Conservation (phyloP, 2,797 vertebrate genomes). For the Ambastaia sidthimunki region DNA sequence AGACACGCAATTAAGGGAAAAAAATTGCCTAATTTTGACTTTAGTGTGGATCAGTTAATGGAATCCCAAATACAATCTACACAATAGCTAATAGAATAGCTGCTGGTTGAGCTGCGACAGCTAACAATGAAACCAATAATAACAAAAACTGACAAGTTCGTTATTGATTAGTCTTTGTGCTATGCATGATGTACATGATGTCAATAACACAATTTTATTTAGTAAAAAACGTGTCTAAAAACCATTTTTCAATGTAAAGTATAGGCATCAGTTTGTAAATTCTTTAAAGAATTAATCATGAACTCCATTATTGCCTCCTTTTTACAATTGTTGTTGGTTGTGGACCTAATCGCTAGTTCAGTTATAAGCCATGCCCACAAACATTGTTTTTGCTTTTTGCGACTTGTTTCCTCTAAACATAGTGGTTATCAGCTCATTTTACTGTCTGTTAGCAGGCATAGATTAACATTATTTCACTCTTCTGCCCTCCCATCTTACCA, state of each 20-base stretch:
- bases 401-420: constrained; percentile 3
- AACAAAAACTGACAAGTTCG: too few species aligned
- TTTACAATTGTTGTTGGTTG: neutral
- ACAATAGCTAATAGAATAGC: neutral
- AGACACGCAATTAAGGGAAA: neutral
- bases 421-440: constrained; percentile 2
- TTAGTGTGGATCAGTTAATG: neutral
- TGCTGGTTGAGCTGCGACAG: too few species aligned
- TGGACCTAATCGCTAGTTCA: neutral
- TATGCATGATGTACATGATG: too few species aligned
- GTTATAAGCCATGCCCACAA: neutral
- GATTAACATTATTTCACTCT: constrained; percentile 62
- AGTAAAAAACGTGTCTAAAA: too few species aligned
- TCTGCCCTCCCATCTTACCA: constrained; percentile 57
- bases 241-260: neutral
- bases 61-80: neutral
- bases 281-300: neutral
- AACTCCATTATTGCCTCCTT: neutral
- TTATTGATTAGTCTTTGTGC: too few species aligned
- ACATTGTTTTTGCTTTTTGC: neutral
- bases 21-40: neutral
- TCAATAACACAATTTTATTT: too few species aligned
- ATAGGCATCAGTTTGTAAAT: neutral
- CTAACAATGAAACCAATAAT: too few species aligned
- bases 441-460: constrained; percentile 18